A percentile compares a stretch with the other conserved stretches of the same genome.
These are phyloP conservation scores for Bombus cullumanus DNA, from an alignment of 1,140 invertebrate genomes.

Conservation along the genomic window DNA sequence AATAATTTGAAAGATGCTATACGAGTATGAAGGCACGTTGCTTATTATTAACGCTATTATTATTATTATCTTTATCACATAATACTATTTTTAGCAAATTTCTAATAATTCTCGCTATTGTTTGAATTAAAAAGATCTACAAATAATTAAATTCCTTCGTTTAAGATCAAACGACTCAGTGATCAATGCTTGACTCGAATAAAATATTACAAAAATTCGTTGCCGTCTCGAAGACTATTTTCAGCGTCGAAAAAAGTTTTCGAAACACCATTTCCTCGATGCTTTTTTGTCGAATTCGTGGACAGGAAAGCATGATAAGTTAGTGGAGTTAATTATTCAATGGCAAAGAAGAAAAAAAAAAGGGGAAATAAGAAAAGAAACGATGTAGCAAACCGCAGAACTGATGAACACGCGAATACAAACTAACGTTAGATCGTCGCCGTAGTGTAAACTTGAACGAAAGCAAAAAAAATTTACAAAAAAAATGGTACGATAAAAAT, in stretches of 20 bases:
- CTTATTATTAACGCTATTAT: neutral
- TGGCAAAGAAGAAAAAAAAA: neutral
- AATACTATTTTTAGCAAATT: neutral
- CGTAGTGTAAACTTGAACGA: conserved; percentile 43
- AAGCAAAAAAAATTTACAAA: neutral
- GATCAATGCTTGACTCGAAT: neutral
- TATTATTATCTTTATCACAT: neutral
- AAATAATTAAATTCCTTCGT: too few relatives aligned
- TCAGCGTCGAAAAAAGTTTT: neutral
- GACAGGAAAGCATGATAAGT: neutral
- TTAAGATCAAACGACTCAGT: neutral
- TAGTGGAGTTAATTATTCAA: neutral
- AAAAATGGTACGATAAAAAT: neutral
- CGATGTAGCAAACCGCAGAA: conserved; percentile 52
- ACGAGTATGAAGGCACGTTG: too few relatives aligned
- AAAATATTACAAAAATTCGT: neutral
- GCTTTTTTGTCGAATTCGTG: neutral
- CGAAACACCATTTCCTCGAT: conserved; percentile 19
- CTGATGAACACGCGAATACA: conserved; percentile 58
- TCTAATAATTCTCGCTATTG: neutral
- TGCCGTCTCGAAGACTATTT: conserved; percentile 10
- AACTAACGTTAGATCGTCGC: conserved; percentile 46
- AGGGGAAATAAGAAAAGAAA: neutral
- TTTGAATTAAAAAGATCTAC: too few relatives aligned
- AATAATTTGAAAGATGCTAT: neutral